Evolutionary conservation across 2,113 vertebrate species (phyloP).

Genomic region (Rhynchomys soricoides): DNA sequence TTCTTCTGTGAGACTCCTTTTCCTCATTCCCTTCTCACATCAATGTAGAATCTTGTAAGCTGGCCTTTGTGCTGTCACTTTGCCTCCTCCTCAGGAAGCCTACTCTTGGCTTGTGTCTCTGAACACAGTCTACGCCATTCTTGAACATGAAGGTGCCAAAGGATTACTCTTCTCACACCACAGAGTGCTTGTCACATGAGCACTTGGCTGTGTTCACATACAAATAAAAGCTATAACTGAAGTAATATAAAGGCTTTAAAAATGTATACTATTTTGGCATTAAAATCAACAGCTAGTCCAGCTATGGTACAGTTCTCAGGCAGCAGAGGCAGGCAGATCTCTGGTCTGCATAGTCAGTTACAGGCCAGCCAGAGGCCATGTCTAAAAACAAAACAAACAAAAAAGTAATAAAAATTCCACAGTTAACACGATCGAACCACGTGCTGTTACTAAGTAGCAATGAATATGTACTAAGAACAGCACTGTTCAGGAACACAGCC

Average conservation of each 20-base stretch:
- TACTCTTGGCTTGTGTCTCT: neutral
- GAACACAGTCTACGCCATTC: neutral
- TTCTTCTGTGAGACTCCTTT: neutral
- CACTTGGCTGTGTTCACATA: neutral
- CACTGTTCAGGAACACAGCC: neutral
- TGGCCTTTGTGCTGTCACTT: accelerated
- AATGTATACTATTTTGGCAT: neutral
- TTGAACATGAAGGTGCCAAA: neutral
- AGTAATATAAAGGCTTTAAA: neutral
- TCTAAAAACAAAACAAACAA: neutral
- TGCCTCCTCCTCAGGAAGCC: neutral
- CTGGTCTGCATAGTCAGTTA: neutral
- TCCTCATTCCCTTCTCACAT: neutral
- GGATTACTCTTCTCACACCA: neutral
- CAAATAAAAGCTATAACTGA: neutral
- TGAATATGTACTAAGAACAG: neutral
- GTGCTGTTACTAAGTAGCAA: neutral
- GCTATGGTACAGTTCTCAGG: neutral
- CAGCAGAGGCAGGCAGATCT: neutral
- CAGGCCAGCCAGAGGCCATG: neutral
- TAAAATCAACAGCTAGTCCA: conserved; percentile 16
- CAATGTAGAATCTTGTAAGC: neutral
- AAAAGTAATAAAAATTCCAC: neutral
- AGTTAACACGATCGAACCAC: neutral
- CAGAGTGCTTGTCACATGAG: neutral